phyloP scores from a whole-genome alignment of 2,113 vertebrate genomes.

The Hippolais icterina region DNA sequence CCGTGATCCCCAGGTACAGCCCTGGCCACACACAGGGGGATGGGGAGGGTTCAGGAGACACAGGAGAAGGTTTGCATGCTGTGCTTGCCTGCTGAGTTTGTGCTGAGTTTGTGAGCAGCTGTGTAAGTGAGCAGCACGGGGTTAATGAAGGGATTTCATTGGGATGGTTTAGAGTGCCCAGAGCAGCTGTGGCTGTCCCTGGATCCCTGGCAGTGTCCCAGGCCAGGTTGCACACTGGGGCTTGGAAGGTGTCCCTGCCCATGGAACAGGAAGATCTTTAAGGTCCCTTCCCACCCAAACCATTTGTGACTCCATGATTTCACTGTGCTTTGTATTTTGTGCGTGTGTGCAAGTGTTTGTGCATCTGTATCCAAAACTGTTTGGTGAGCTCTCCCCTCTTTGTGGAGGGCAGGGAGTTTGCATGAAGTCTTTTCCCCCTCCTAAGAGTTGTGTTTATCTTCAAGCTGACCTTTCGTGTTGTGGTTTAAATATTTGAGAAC shows the following conservation, averaged over 20 bases:
- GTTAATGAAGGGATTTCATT: accelerated
- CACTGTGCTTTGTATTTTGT: neutral
- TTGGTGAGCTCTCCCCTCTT: neutral
- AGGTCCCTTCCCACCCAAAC: neutral
- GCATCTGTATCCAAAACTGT: neutral
- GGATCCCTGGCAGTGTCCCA: neutral
- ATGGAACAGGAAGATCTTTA: neutral
- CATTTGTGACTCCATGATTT: neutral
- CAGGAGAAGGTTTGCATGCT: accelerated
- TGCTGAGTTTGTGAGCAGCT: accelerated
- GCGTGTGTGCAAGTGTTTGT: neutral
- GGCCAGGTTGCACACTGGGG: neutral
- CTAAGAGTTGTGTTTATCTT: neutral
- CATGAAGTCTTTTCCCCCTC: neutral
- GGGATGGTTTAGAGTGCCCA: neutral
- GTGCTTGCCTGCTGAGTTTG: accelerated
- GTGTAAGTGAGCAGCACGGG: accelerated
- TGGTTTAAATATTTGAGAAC: neutral
- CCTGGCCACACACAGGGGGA: neutral
- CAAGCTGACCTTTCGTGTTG: neutral
- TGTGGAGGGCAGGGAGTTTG: neutral
- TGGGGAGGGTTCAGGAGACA: accelerated
- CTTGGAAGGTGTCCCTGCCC: neutral
- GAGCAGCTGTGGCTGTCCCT: neutral
- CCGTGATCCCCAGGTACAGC: conserved; percentile 84